Evolutionary conservation across 2,113 vertebrate genomes (phyloP).

Genomic region (Enhydra lutris): DNA sequence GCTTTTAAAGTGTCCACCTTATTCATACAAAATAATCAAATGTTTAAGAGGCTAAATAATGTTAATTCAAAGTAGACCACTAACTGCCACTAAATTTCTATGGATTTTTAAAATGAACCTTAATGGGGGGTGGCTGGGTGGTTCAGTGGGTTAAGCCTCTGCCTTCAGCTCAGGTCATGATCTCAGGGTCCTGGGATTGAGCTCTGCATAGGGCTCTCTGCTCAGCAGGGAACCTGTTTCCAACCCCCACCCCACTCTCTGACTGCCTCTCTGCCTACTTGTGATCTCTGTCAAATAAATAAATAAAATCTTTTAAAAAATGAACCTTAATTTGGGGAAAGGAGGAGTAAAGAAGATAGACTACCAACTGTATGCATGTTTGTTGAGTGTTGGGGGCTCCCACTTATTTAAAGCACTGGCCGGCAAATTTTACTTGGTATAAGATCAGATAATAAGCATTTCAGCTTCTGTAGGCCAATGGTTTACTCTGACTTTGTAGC

Average conservation of each 20-base stretch:
- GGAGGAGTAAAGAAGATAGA: background rate
- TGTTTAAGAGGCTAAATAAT: conserved; percentile 2
- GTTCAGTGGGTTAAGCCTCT: too few species aligned
- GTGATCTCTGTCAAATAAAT: too few species aligned
- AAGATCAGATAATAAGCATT: background rate
- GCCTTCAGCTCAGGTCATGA: too few species aligned
- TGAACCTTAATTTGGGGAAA: background rate
- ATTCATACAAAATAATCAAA: conserved; percentile 30
- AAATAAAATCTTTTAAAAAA: background rate
- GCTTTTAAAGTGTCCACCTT: conserved; percentile 29
- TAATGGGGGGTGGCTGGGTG: background rate
- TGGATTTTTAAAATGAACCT: background rate
- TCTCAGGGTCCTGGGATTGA: too few species aligned
- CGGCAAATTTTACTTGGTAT: background rate
- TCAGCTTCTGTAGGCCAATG: background rate
- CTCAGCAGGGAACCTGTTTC: too few species aligned
- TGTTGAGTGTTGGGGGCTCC: background rate
- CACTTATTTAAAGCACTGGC: background rate
- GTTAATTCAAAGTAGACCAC: background rate
- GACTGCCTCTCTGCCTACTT: too few species aligned
- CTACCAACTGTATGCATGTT: background rate
- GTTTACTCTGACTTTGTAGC: background rate
- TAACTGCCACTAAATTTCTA: background rate
- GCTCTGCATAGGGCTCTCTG: too few species aligned
- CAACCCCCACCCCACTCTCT: too few species aligned